A percentile compares a stretch with the other conserved stretches of the same genome.
These are phyloP conservation scores for Meloidogyne chitwoodi DNA, from an alignment of 1,140 invertebrate genomes.

Conservation along the genomic window DNA sequence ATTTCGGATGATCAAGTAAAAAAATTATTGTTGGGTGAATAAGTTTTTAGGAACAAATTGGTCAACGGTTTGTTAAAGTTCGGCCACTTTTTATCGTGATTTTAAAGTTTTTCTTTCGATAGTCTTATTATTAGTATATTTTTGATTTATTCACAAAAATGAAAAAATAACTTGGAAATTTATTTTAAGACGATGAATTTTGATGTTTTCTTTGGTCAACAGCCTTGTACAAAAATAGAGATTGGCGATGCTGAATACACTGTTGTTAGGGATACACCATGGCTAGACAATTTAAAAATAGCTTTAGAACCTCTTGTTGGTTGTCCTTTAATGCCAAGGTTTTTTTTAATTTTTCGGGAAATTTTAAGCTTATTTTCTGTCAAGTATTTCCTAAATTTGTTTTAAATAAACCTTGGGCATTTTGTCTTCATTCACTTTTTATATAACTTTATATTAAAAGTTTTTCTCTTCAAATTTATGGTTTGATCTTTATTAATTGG, in stretches of 20 bases:
- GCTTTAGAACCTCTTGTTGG: conserved; percentile 16
- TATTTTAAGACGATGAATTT: conserved; percentile 1
- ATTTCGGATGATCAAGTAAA: neutral
- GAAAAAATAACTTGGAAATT: neutral
- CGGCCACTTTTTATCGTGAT: too few relatives aligned
- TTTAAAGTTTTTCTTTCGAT: too few relatives aligned
- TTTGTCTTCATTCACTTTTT: too few relatives aligned
- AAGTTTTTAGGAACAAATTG: too few relatives aligned
- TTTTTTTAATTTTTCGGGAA: neutral
- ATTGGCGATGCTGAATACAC: neutral
- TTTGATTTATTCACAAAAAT: too few relatives aligned
- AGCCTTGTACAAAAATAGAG: neutral
- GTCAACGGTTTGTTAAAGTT: neutral
- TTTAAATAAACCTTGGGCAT: too few relatives aligned
- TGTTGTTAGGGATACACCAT: conserved; percentile 2
- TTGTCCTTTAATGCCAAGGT: conserved; percentile 20
- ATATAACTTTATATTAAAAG: too few relatives aligned
- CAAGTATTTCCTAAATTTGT: too few relatives aligned
- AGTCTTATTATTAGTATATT: too few relatives aligned
- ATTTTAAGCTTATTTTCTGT: too few relatives aligned
- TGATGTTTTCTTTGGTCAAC: neutral
- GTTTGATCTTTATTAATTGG: too few relatives aligned
- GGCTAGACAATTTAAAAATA: conserved; percentile 15
- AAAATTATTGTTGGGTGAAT: neutral
- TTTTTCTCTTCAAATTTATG: too few relatives aligned